These are phyloP conservation scores for Tympanuchus pallidicinctus DNA, from an alignment of 2,113 vertebrate species.

Conservation along the genomic window DNA sequence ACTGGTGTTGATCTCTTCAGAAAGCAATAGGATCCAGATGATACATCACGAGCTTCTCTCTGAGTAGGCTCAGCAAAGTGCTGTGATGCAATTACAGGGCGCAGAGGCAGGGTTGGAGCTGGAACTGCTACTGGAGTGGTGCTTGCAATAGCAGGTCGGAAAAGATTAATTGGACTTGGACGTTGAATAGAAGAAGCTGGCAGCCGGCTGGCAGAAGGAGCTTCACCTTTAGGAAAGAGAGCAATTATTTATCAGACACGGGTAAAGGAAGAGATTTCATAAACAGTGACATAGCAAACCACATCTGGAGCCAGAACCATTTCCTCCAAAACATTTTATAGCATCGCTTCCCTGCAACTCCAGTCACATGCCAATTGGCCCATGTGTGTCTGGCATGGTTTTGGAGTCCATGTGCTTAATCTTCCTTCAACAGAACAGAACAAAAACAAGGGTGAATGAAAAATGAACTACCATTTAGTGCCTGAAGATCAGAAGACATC, in stretches of 20 bases:
- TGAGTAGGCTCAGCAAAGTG: slow-evolving; percentile 62
- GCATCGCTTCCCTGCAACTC: neutral
- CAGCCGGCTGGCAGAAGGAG: slow-evolving; percentile 57
- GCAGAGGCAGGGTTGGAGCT: slow-evolving; percentile 56
- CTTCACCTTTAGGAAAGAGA: slow-evolving; percentile 74
- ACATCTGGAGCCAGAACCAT: neutral
- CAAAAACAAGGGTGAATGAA: neutral
- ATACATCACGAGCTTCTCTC: slow-evolving; percentile 42
- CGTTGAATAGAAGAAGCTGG: slow-evolving; percentile 66
- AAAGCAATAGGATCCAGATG: slow-evolving; percentile 55
- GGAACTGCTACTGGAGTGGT: slow-evolving; percentile 62
- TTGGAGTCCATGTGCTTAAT: neutral
- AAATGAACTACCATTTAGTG: neutral
- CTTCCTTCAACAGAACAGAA: neutral
- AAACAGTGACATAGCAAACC: neutral
- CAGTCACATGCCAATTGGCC: neutral
- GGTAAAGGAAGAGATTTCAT: neutral
- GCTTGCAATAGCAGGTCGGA: slow-evolving; percentile 73
- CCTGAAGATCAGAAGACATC: neutral
- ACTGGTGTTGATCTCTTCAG: slow-evolving; percentile 67
- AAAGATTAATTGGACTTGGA: slow-evolving; percentile 71
- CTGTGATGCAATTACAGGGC: slow-evolving; percentile 55
- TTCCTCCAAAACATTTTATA: neutral
- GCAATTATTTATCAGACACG: neutral
- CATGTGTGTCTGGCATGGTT: neutral